phyloP scores from a whole-genome alignment of 2,797 vertebrate species.

The Eurystomus glaucurus region DNA sequence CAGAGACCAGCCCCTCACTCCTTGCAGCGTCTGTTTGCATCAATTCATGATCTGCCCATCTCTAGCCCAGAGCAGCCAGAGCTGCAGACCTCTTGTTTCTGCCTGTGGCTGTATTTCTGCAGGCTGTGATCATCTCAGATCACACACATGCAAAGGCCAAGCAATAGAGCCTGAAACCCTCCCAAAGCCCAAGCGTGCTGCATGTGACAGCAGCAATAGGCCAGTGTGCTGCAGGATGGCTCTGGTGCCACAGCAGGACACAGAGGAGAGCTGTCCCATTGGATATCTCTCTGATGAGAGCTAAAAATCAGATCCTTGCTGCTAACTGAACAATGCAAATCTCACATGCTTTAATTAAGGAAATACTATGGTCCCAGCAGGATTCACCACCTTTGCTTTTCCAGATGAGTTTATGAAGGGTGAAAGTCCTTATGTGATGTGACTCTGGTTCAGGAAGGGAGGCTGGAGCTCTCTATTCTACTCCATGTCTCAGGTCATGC shows the following conservation, averaged over 20 bases:
- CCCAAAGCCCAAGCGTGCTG: background rate
- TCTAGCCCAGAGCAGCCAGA: background rate
- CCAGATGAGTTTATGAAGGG: background rate
- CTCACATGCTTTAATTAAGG: background rate
- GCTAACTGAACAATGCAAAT: background rate
- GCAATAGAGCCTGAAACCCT: background rate
- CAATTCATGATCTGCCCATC: background rate
- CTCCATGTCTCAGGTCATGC: background rate
- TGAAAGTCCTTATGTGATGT: background rate
- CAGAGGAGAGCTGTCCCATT: background rate
- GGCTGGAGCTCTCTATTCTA: background rate
- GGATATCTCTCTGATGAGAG: background rate
- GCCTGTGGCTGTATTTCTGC: slow-evolving; percentile 39
- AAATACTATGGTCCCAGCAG: background rate
- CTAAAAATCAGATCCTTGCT: background rate
- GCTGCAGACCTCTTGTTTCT: background rate
- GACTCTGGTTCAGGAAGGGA: background rate
- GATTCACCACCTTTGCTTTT: background rate
- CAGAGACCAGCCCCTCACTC: background rate
- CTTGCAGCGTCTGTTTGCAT: rapidly evolving
- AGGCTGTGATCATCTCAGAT: slow-evolving; percentile 58
- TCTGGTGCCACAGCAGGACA: background rate
- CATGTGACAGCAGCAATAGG: background rate
- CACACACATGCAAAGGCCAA: background rate
- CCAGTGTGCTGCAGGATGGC: background rate